Percentiles rank a stretch among this genome's conserved stretches.
These are phyloP conservation scores for Rhegmatorhina hoffmannsi DNA, from an alignment of 2,113 vertebrate species.

Conservation along the genomic window DNA sequence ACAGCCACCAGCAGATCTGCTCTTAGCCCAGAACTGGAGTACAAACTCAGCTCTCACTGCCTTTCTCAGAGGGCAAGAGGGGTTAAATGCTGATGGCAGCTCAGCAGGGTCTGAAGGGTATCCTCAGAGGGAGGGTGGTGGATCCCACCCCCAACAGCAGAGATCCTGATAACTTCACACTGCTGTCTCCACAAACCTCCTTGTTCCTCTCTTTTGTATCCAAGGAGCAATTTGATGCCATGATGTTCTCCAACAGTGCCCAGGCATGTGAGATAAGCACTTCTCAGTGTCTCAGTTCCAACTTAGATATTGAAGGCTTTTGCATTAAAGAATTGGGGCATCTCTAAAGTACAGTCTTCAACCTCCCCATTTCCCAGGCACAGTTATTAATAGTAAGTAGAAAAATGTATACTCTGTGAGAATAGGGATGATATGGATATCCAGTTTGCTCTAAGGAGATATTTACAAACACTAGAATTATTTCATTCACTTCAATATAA, in stretches of 20 bases:
- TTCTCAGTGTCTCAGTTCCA: neutral
- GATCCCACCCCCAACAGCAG: neutral
- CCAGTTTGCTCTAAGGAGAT: neutral
- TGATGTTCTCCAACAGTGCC: neutral
- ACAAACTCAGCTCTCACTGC: neutral
- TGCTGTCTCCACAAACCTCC: neutral
- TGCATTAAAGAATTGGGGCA: neutral
- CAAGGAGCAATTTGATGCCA: neutral
- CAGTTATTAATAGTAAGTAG: neutral
- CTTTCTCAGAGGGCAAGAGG: neutral
- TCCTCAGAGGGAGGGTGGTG: neutral
- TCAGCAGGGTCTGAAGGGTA: neutral
- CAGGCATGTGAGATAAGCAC: accelerated
- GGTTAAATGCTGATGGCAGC: neutral
- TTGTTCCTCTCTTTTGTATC: neutral
- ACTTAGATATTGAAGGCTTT: neutral
- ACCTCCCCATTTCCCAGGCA: neutral
- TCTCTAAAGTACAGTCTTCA: neutral
- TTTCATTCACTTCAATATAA: neutral
- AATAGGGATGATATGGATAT: neutral
- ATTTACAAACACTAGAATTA: neutral
- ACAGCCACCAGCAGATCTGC: neutral
- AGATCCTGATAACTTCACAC: neutral
- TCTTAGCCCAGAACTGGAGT: neutral
- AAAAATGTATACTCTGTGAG: neutral